These are phyloP conservation scores for Tipula confusa DNA, from an alignment of 2,888 invertebrate species.

Conservation along the genomic window DNA sequence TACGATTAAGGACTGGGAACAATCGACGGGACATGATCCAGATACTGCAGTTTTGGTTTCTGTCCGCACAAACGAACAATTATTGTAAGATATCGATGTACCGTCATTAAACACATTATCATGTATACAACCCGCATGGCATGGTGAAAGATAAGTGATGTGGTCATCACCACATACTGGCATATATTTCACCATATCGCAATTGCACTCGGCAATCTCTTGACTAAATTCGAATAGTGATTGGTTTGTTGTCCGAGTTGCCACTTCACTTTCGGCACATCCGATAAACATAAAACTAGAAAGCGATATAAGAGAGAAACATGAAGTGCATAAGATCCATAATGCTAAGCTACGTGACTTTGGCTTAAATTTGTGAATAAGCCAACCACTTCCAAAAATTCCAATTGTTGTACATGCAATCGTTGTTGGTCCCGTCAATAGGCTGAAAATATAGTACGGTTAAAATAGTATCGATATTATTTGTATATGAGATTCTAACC, in stretches of 20 bases:
- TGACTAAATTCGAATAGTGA: conserved; percentile 46
- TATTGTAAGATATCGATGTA: conserved; percentile 43
- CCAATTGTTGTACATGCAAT: conserved; percentile 59
- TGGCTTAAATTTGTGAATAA: conserved; percentile 58
- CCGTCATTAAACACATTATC: conserved; percentile 36
- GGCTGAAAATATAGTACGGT: conserved; percentile 48
- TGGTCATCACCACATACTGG: conserved; percentile 60
- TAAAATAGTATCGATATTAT: not conserved
- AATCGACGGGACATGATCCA: conserved; percentile 57
- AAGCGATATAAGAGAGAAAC: conserved; percentile 58
- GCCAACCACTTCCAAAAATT: conserved; percentile 55
- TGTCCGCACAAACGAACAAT: conserved; percentile 51
- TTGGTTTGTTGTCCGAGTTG: conserved; percentile 46
- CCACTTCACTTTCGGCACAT: conserved; percentile 34
- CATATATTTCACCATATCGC: conserved; percentile 61
- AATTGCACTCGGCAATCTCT: conserved; percentile 51
- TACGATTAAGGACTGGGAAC: conserved; percentile 61
- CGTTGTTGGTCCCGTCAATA: conserved; percentile 61
- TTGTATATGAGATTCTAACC: not conserved
- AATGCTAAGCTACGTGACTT: conserved; percentile 56
- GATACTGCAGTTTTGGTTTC: conserved; percentile 48
- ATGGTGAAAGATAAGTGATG: conserved; percentile 60
- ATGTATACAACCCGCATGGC: conserved; percentile 62
- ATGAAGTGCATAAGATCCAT: conserved; percentile 57
- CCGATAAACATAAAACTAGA: conserved; percentile 58